Percentiles rank a stretch among this genome's conserved stretches.
phyloP scores from a whole-genome alignment of 1,140 invertebrate species.

The Zaprionus vittiger region DNA sequence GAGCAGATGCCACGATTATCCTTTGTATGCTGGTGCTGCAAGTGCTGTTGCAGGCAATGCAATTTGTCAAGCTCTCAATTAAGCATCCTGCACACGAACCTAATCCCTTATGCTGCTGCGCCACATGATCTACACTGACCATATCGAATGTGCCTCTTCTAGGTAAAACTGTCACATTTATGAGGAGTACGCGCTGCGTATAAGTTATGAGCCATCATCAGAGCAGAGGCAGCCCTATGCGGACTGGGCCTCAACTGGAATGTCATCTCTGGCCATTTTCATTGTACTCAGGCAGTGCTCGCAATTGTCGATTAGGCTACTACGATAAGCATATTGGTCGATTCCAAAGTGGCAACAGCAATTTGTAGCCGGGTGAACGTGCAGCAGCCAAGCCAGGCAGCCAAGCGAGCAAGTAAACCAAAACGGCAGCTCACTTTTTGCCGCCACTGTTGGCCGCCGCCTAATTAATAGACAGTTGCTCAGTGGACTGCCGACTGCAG shows the following conservation, averaged over 20 bases:
- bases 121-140: constrained; percentile 27
- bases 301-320: constrained; percentile 54
- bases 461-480: constrained; percentile 78
- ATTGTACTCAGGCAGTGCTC: constrained; percentile 44
- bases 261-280: constrained; percentile 56
- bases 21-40: background rate
- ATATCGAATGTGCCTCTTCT: constrained; percentile 16
- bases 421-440: constrained; percentile 72
- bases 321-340: constrained; percentile 75
- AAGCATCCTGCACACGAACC: constrained; percentile 21
- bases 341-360: constrained; percentile 78
- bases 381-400: constrained; percentile 26
- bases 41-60: too few species aligned
- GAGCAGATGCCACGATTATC: constrained; percentile 1
- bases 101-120: constrained; percentile 34
- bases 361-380: constrained; percentile 79
- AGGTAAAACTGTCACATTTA: constrained; percentile 46
- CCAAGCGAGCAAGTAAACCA: constrained; percentile 45
- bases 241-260: constrained; percentile 16
- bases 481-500: constrained; percentile 17
- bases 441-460: constrained; percentile 38
- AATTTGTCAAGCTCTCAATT: constrained; percentile 8
- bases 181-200: constrained; percentile 45
- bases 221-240: background rate
- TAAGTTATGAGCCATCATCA: constrained; percentile 51